phyloP scores from a whole-genome alignment of 2,888 invertebrate genomes.

The Actias luna region DNA sequence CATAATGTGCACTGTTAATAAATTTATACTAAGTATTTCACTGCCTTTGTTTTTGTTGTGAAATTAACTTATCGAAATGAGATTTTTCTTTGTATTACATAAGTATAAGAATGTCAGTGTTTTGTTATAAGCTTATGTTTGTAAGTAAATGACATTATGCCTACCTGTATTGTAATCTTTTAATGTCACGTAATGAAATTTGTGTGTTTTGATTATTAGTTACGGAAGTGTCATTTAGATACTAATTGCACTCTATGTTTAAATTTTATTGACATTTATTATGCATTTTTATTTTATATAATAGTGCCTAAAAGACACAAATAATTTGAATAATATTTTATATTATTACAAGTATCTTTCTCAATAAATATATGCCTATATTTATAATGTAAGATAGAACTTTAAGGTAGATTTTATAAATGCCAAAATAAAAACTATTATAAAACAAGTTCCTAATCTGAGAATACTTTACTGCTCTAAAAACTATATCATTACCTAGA shows the following conservation, averaged over 20 bases:
- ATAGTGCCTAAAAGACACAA: slow-evolving; percentile 14
- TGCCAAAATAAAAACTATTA: neutral
- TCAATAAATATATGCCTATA: slow-evolving; percentile 12
- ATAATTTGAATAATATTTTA: slow-evolving; percentile 8
- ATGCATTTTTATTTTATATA: slow-evolving; percentile 15
- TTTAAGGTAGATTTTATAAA: neutral
- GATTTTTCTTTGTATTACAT: slow-evolving; percentile 15
- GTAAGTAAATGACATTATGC: neutral
- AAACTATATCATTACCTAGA: neutral
- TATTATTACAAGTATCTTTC: slow-evolving; percentile 9
- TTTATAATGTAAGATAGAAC: neutral
- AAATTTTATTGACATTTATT: slow-evolving; percentile 15
- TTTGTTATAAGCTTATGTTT: slow-evolving; percentile 13
- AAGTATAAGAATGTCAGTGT: slow-evolving; percentile 13
- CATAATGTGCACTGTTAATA: slow-evolving; percentile 30
- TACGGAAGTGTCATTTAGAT: slow-evolving; percentile 9
- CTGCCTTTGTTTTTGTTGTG: slow-evolving; percentile 23
- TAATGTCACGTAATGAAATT: neutral
- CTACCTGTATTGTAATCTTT: neutral
- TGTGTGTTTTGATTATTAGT: slow-evolving; percentile 5
- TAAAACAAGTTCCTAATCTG: slow-evolving; percentile 5
- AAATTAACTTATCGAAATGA: slow-evolving; percentile 13
- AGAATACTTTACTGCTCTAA: neutral
- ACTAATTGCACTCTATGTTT: slow-evolving; percentile 12
- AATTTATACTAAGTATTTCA: slow-evolving; percentile 41